Base-by-base conservation (phyloP, 1,140 invertebrate species). In the Artemia franciscana region DNA sequence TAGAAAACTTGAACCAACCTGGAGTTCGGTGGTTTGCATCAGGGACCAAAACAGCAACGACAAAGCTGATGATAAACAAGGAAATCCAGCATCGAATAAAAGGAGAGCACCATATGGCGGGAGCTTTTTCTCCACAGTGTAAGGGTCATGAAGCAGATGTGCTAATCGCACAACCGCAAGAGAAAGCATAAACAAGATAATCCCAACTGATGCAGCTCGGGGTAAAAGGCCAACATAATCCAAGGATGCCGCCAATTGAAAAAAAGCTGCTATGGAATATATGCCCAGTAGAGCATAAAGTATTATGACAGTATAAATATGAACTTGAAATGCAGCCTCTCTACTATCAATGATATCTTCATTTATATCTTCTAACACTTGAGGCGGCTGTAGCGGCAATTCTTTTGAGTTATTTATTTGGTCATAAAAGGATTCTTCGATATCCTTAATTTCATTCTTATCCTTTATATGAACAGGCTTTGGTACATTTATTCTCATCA, bases 121-220 rank as follows among this genome's bases (percentile, higher is more conserved):
- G 66, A 90, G 79, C 0, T 82, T 84, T 56, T 79, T 77, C 62
- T 83, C 81, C 5, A 85, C 80, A 68, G 91, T 91, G 69, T 93
- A 92, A 0, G 88, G 84, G 74, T 92, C 89, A 67, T 89, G 86
- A 66, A 89, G 85, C 60, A 93, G 78, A 69, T 88, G 90, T 51
- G 39, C 39, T 51, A 51, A 51, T 51, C 39, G 12, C 39, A 51
- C 39, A 51, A 51, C 39, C 2, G 39, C 39, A 15, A 51, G 21
- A 15, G 39, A 15, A 51, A 51, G 39, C 39, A 51, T 18, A 51
- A 51, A 51, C 39, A 51, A 51, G 39, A 51, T 51, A 15, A 51
- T 18, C 12, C 39, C 39, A 51, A 51, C 39, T 12, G 39, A 51
- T 51, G 39, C 39, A 12, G 39, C 39, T 18, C 39, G 39, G 1